Base-by-base conservation (phyloP, 2,888 invertebrate genomes). In the Netelia inedita region DNA sequence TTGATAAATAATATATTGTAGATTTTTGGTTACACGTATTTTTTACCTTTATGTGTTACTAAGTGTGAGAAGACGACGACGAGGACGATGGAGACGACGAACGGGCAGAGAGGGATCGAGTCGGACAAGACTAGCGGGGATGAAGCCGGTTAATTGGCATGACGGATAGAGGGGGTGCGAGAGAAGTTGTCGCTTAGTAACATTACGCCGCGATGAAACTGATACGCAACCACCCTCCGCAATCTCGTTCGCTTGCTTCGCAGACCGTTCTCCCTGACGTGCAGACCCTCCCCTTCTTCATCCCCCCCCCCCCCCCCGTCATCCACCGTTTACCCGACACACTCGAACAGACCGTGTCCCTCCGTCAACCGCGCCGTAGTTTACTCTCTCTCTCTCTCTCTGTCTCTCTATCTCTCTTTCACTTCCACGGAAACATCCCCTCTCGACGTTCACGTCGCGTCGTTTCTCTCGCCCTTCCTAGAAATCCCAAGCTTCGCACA, bases 91-190 rank as follows among this genome's bases (percentile, higher is more conserved):
- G 35, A 35, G 35, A 35, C 35, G 35, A 35, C 35, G 35, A 35
- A 35, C 71, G 11, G 19, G 57, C 46, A 68, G 74, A 79, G 72
- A 79, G 75, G 73, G 78, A 82, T 61, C 53, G 73, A 81, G 75
- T 14, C 14, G 35, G 41, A 53, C n/a, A 53, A 35, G 35, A 35
- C 35, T 35, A 53, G 59, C 57, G 73, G 79, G 78, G 78, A 79
- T 83, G 88, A 79, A 81, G 85, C 85, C 87, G 90, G 89, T 90
- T 91, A 91, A 91, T 91, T 91, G 91, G 91, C 90, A 89, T 90
- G 91, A 90, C 91, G 89, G 91, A 91, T 91, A 90, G 91, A 90
- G 91, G 91, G 91, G 90, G 91, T 91, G 91, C 90, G 91, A 90
- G 90, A 91, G 90, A 89, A 90, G 90, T 91, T 90, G 91, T 91